Evolutionary conservation across 2,797 vertebrate genomes (phyloP).

Genomic region (Sebastes iracundus): DNA sequence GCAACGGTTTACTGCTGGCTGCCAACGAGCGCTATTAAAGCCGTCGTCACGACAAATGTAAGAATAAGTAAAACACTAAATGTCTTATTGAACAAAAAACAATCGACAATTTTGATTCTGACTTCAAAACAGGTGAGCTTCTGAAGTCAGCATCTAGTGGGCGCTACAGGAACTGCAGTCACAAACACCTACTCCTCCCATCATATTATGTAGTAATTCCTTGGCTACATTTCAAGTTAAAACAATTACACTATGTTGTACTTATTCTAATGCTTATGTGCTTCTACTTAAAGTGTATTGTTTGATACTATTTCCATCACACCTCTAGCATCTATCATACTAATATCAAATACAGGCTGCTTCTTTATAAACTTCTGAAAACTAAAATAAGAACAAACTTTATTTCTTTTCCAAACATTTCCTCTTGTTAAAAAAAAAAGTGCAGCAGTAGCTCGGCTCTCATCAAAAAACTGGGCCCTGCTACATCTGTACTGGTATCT

Average conservation of each 20-base stretch:
- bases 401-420: slow-evolving; percentile 14
- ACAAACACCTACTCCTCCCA: neutral
- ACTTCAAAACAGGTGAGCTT: neutral
- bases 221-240: neutral
- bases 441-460: slow-evolving; percentile 3
- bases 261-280: neutral
- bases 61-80: neutral
- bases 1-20: neutral
- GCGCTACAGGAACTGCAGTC: slow-evolving; percentile 22
- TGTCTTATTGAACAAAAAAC: neutral
- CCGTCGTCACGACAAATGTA: neutral
- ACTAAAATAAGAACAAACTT: slow-evolving; percentile 18
- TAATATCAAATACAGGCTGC: neutral
- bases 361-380: slow-evolving; percentile 16
- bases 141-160: slow-evolving; percentile 46
- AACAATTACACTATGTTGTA: neutral
- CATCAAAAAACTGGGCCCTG: slow-evolving; percentile 22
- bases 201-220: neutral
- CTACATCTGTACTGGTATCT: slow-evolving; percentile 28
- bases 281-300: neutral
- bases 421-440: neutral
- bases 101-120: neutral
- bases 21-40: neutral
- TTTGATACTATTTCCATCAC: neutral
- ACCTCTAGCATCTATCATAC: neutral